Percentiles rank a stretch among this genome's conserved stretches.
Evolutionary conservation across 2,797 vertebrate species (phyloP).

Genomic region (Danio jaintianensis): DNA sequence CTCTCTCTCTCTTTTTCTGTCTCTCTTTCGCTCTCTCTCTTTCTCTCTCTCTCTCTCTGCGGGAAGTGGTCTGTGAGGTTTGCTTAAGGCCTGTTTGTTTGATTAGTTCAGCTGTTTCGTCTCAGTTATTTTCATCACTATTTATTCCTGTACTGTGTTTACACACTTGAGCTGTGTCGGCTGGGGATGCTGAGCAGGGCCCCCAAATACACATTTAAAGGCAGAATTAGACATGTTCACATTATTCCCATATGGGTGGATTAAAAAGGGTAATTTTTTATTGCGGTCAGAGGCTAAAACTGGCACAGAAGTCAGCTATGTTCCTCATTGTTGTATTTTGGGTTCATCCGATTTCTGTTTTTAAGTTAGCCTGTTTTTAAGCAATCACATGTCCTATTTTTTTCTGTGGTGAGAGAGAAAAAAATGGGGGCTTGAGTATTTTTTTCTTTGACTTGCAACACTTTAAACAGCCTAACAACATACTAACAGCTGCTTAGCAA

Average conservation of each 20-base stretch:
- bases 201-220: not conserved
- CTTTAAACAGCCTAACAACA: not conserved
- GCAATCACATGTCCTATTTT: not conserved
- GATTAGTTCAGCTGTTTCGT: constrained; percentile 56
- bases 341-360: constrained; percentile 58
- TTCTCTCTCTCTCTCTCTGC: constrained; percentile 14
- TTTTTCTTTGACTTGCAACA: not conserved
- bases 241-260: not conserved
- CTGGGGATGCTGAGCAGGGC: not conserved
- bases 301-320: constrained; percentile 33
- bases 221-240: constrained; percentile 3
- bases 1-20: constrained; percentile 8
- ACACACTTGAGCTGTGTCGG: not conserved
- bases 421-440: not conserved
- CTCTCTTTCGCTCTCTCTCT: constrained; percentile 1
- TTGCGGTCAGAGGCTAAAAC: constrained; percentile 29
- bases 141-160: constrained; percentile 50
- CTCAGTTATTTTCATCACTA: constrained; percentile 45
- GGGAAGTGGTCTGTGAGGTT: constrained; percentile 39
- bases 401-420: not conserved
- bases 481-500: not conserved
- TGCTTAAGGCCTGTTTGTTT: constrained; percentile 43
- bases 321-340: constrained; percentile 63
- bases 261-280: not conserved
- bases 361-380: constrained; percentile 56